phyloP scores from a whole-genome alignment of 2,113 vertebrate species.

The Orthonyx spaldingii region DNA sequence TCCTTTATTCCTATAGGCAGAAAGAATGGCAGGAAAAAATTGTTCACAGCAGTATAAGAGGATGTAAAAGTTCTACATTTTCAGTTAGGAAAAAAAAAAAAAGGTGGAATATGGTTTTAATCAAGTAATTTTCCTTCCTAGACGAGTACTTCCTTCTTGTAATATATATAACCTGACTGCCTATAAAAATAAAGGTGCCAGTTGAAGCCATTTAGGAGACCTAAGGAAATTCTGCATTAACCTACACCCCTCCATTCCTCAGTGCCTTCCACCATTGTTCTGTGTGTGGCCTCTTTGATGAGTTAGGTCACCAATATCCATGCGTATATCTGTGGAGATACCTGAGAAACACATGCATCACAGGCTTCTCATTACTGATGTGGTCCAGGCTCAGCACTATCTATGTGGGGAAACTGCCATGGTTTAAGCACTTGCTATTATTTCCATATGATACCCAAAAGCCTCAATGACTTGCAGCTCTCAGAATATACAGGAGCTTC shows the following conservation, averaged over 20 bases:
- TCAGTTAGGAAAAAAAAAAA: neutral
- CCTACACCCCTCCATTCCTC: slow-evolving; percentile 24
- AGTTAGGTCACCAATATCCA: neutral
- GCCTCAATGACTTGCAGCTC: neutral
- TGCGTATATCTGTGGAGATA: neutral
- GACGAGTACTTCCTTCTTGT: slow-evolving; percentile 59
- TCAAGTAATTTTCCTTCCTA: slow-evolving; percentile 64
- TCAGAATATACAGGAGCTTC: neutral
- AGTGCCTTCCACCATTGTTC: slow-evolving; percentile 21
- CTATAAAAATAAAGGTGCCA: slow-evolving; percentile 67
- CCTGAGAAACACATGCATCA: neutral
- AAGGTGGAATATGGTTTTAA: slow-evolving; percentile 65
- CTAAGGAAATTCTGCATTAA: slow-evolving; percentile 66
- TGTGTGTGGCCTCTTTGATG: slow-evolving; percentile 53
- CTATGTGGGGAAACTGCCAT: neutral
- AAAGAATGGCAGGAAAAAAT: slow-evolving; percentile 58
- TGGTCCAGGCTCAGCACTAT: neutral
- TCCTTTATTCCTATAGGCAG: slow-evolving; percentile 62
- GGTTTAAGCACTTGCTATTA: neutral
- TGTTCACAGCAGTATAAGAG: slow-evolving; percentile 54
- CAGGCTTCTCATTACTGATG: neutral
- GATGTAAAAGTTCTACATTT: slow-evolving; percentile 54
- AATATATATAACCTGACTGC: slow-evolving; percentile 67
- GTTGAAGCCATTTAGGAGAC: slow-evolving; percentile 52
- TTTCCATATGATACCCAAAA: neutral